Evolutionary conservation across 2,797 vertebrate genomes (phyloP).

Genomic region (Urophycis tenuis): DNA sequence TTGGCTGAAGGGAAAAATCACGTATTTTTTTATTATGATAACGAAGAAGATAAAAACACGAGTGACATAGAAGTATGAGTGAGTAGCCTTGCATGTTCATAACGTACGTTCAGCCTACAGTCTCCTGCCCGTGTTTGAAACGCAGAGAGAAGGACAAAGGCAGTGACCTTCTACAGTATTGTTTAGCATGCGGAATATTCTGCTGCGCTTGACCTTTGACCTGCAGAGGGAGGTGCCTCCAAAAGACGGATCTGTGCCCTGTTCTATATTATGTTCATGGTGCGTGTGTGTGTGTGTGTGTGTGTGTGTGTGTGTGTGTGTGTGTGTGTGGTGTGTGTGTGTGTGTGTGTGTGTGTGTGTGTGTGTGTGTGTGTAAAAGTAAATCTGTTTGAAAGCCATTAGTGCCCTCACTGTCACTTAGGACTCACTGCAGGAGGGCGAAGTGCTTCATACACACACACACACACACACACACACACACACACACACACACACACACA

Average conservation of each 20-base stretch:
- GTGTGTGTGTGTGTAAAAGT: conserved; percentile 25
- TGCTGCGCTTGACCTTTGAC: conserved; percentile 57
- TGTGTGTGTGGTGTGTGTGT: conserved; percentile 4
- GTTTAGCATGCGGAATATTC: conserved; percentile 66
- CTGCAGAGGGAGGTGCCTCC: conserved; percentile 32
- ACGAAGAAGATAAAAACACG: background rate
- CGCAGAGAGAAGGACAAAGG: conserved; percentile 27
- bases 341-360: conserved; percentile 15
- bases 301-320: conserved; percentile 14
- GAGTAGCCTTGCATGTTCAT: conserved; percentile 17
- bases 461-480: conserved; percentile 4
- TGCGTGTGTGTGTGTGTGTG: conserved; percentile 25
- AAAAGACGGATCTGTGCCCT: conserved; percentile 40
- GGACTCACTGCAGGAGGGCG: conserved; percentile 41
- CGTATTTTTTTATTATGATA: background rate
- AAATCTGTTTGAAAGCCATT: conserved; percentile 68
- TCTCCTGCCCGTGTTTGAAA: conserved; percentile 11
- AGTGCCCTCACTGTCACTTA: conserved; percentile 63
- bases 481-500: conserved; percentile 9
- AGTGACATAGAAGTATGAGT: conserved; percentile 5
- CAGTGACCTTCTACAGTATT: conserved; percentile 62
- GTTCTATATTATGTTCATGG: conserved; percentile 35
- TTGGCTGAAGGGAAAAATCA: background rate
- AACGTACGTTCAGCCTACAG: background rate
- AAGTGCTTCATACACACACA: conserved; percentile 12